These are phyloP conservation scores for Paradoxurus hermaphroditus DNA, from an alignment of 2,113 vertebrate genomes.

Conservation along the genomic window DNA sequence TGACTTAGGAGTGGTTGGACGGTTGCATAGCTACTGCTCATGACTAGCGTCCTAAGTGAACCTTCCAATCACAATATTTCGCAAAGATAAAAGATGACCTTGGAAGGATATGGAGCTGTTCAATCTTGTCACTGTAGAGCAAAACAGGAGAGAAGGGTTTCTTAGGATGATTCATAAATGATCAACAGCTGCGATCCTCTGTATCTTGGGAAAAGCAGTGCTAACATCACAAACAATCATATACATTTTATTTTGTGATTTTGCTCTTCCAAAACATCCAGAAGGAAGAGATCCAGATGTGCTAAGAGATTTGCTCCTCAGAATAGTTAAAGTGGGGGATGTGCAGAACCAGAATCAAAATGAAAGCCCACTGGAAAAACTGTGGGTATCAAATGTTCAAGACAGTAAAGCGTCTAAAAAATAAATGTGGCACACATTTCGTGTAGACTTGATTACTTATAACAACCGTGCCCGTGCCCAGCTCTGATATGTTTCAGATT, in stretches of 20 bases:
- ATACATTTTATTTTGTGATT: background rate
- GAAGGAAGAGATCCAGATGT: slow-evolving; percentile 29
- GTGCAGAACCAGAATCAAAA: background rate
- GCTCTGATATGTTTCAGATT: background rate
- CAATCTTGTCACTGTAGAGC: background rate
- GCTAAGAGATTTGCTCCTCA: background rate
- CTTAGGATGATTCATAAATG: background rate
- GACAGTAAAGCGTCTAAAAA: background rate
- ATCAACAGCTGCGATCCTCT: background rate
- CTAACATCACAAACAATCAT: background rate
- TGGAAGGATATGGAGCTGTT: background rate
- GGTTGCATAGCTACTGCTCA: background rate
- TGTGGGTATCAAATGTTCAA: background rate
- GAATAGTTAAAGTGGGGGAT: background rate
- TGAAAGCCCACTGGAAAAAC: background rate
- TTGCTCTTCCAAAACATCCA: background rate
- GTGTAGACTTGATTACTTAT: background rate
- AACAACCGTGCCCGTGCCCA: background rate
- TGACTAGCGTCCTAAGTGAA: background rate
- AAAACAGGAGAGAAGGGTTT: background rate
- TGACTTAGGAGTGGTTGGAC: background rate
- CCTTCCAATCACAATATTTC: background rate
- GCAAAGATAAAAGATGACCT: background rate
- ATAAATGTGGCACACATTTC: background rate
- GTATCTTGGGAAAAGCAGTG: background rate